Conservation (phyloP, 2,888 invertebrate species). For the Pseudococcus viburni region DNA sequence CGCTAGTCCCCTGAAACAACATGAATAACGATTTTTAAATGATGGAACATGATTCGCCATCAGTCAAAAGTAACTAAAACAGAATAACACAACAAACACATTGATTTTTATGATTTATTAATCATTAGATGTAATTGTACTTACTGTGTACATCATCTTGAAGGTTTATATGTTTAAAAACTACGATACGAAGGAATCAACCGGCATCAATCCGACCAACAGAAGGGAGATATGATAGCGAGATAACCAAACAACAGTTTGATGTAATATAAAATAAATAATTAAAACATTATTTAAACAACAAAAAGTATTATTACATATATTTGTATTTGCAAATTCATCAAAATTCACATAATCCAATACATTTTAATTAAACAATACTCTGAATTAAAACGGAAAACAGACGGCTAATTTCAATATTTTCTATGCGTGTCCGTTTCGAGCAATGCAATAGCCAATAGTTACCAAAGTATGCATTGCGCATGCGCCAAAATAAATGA, state of each 20-base stretch:
- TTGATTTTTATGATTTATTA: not conserved
- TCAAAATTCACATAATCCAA: not conserved
- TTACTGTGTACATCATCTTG: slow-evolving; percentile 62
- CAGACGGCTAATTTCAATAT: no score
- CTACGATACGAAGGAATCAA: not conserved
- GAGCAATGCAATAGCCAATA: no score
- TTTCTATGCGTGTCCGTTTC: no score
- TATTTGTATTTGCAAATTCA: not conserved
- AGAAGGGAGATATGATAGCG: not conserved
- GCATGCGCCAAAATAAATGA: not conserved
- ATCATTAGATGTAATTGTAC: not conserved
- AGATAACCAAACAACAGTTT: not conserved
- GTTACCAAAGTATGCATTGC: not conserved
- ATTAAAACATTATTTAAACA: not conserved
- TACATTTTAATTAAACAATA: not conserved
- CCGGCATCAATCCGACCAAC: slow-evolving; percentile 48
- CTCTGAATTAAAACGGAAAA: not conserved
- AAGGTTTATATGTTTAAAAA: not conserved
- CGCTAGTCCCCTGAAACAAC: slow-evolving; percentile 89
- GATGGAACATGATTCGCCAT: not conserved
- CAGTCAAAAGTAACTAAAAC: not conserved
- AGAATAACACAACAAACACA: slow-evolving; percentile 13
- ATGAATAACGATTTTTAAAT: not conserved
- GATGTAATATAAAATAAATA: not conserved
- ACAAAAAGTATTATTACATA: not conserved